Evolutionary conservation across 2,888 invertebrate genomes (phyloP), one percentile per base, ranked within the genome.

Genomic region (Rugalucina vietnamica): DNA sequence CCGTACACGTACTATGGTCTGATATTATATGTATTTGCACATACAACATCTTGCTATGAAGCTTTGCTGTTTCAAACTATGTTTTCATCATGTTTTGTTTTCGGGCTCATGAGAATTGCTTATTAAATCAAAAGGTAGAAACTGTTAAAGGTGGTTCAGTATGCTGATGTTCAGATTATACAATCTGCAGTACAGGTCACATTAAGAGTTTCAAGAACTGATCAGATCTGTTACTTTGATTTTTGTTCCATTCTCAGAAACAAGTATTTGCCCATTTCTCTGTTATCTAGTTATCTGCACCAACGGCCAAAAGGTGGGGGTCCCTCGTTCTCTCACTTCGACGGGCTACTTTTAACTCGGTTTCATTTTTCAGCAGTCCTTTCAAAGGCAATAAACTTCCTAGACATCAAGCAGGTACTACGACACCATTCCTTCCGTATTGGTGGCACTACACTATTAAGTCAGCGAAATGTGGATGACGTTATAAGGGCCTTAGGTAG

Each of bases 1-100:
- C n/a, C n/a, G n/a, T n/a, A n/a, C n/a, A n/a, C n/a, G n/a, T n/a
- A n/a, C n/a, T n/a, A n/a, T n/a, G n/a, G n/a, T n/a, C n/a, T n/a
- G n/a, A n/a, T n/a, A n/a, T n/a, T n/a, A n/a, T n/a, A n/a, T n/a
- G n/a, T n/a, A n/a, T n/a, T n/a, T n/a, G n/a, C n/a, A n/a, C n/a
- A n/a, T n/a, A 65, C 65, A 18, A 32, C 32, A 65, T 34, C 65
- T 10, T 1, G 32, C 65, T 65, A 65, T 65, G 65, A 65, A 34
- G 65, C 65, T 65, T 65, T 65, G 18, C 65, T 65, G 32, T 60
- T 65, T 34, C 65, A 65, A 65, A 12, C 65, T 34, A 65, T 65
- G 21, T 65, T 65, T 65, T 65, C 65, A 34, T 34, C 65, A 65
- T 34, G 65, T 65, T 34, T 65, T n/a, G n/a, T n/a, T 65, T 65